Base-by-base conservation (phyloP, 2,113 vertebrate species). In the Clarias magur region DNA sequence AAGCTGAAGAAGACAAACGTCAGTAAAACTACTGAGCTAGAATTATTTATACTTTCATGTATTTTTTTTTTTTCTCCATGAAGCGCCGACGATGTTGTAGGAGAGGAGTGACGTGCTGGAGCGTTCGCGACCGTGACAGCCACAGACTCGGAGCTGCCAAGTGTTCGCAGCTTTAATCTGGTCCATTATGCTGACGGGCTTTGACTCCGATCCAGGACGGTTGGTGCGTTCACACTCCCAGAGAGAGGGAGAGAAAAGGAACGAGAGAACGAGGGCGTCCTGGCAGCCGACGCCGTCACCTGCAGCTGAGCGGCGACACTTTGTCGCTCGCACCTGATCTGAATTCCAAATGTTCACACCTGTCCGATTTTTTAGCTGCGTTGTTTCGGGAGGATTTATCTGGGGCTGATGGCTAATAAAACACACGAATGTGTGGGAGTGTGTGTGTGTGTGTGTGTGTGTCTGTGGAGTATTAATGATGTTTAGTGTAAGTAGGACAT, bases 101-200 rank as follows among this genome's bases (percentile, higher is more conserved):
- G 59, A 19, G 83, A 89, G 9, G 9, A 82, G 86, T 48, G 48
- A 86, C 85, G 42, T 65, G 81, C 72, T 79, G 84, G 60, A 90
- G 56, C 27, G 75, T 86, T 38, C 60, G 56, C 17, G 30, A 80
- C 27, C 79, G 27, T 80, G 56, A 60, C 79, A 80, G 79, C 57
- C 57, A 62, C 56, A 81, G 59, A 81, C 80, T 75, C 34, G 38
- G 82, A 73, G 89, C 89, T 88, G 83, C 82, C 89, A 89, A 89
- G 83, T 67, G 62, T 72, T 89, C 85, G 57, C 87, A 84, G 87
- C 82, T 84, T 88, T 85, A 86, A 88, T 88, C 87, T 90, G 89
- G 86, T 90, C 91, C 89, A 94, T 94, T 93, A 94, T 92, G 90
- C 91, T 93, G 91, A 93, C 90, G 89, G 91, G 90, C 57, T 92